Conservation (phyloP, 2,888 invertebrate genomes). For the Leucania comma region DNA sequence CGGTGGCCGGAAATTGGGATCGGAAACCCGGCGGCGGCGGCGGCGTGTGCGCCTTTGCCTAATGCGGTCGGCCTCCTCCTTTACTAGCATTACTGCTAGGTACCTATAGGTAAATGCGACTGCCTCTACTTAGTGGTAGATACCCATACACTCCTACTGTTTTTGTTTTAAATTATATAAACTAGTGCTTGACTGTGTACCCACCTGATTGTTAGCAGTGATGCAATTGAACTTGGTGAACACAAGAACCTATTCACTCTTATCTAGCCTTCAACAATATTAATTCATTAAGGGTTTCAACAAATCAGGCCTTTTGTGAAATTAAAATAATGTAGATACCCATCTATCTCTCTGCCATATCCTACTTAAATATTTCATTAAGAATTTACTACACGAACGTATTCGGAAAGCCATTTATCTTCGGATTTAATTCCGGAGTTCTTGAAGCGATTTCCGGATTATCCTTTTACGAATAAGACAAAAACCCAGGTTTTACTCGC, state of each 20-base stretch:
- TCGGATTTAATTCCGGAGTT: conserved; percentile 37
- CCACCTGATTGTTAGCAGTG: too few relatives aligned
- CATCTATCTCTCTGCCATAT: not conserved
- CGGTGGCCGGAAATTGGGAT: too few relatives aligned
- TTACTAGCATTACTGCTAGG: too few relatives aligned
- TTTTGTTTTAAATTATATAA: too few relatives aligned
- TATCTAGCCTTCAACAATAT: too few relatives aligned
- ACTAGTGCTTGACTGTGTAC: too few relatives aligned
- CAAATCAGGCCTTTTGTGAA: not conserved
- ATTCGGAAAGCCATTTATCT: conserved; percentile 43
- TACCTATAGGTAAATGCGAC: not conserved
- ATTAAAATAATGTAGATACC: not conserved
- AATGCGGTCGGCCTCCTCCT: too few relatives aligned
- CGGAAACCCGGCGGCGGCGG: too few relatives aligned
- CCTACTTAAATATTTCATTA: conserved; percentile 13
- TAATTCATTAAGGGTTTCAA: too few relatives aligned
- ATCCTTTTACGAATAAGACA: conserved; percentile 47
- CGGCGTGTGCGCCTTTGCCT: too few relatives aligned
- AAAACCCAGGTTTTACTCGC: conserved; percentile 33
- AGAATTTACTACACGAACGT: conserved; percentile 17
- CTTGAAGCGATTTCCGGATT: conserved; percentile 39
- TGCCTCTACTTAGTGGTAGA: not conserved
- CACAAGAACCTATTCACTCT: too few relatives aligned
- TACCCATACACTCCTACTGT: not conserved
- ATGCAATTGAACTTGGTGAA: too few relatives aligned